These are phyloP conservation scores for Acleris holmiana DNA, from an alignment of 2,888 invertebrate genomes.

Conservation along the genomic window DNA sequence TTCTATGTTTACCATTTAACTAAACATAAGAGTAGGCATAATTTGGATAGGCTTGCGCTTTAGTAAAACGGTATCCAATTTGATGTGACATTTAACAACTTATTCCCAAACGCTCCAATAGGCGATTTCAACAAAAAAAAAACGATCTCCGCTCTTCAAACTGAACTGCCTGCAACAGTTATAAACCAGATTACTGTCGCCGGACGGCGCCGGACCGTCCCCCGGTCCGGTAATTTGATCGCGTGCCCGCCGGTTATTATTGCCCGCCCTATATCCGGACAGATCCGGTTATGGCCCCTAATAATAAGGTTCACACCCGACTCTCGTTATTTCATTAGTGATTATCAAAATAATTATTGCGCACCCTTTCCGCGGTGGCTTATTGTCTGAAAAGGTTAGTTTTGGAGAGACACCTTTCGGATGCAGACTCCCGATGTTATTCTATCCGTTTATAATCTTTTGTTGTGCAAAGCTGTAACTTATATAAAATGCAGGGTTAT, in stretches of 20 bases:
- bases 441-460: background rate
- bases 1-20: no score
- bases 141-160: constrained; percentile 45
- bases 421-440: background rate
- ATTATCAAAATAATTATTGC: constrained; percentile 38
- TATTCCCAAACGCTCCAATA: constrained; percentile 27
- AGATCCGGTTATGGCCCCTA: constrained; percentile 58
- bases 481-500: no score
- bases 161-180: constrained; percentile 51
- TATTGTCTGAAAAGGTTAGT: constrained; percentile 13
- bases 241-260: constrained; percentile 61
- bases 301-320: constrained; percentile 55
- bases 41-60: background rate
- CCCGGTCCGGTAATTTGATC: constrained; percentile 64
- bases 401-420: constrained; percentile 4
- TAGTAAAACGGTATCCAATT: background rate
- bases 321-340: constrained; percentile 53
- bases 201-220: constrained; percentile 36
- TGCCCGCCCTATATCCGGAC: constrained; percentile 61
- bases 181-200: constrained; percentile 54
- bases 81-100: constrained; percentile 31
- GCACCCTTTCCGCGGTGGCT: constrained; percentile 23
- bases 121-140: constrained; percentile 46
- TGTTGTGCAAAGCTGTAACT: no score
- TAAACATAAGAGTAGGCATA: no score